Conservation (phyloP, 2,113 vertebrate genomes). For the Oxygymnocypris stewartii region DNA sequence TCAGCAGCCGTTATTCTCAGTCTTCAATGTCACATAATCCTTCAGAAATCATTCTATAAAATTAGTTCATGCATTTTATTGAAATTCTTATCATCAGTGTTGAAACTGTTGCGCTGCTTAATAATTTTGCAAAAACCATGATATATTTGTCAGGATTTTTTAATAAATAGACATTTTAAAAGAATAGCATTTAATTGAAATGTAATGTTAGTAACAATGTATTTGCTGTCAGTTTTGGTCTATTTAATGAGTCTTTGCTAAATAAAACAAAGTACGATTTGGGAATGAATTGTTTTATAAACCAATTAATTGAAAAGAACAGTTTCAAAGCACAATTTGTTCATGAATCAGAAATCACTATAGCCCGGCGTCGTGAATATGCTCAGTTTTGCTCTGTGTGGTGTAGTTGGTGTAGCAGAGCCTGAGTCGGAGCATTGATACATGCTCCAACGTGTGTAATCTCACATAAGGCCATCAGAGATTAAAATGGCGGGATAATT, state of each 20-base stretch:
- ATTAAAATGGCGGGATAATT: constrained; percentile 60
- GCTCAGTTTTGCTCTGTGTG: constrained; percentile 40
- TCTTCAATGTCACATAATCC: not conserved
- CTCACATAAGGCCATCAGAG: constrained; percentile 56
- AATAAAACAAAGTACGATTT: not conserved
- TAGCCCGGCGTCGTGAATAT: constrained; percentile 30
- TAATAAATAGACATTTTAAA: not conserved
- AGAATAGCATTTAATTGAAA: not conserved
- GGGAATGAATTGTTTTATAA: not conserved
- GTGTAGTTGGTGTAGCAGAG: constrained; percentile 20
- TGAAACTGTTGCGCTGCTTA: not conserved
- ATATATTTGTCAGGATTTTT: not conserved
- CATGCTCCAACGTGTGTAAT: constrained; percentile 49
- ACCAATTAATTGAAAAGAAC: not conserved
- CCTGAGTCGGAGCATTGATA: constrained; percentile 12
- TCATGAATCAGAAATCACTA: constrained; percentile 9
- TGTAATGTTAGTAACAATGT: not conserved
- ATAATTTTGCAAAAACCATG: not conserved
- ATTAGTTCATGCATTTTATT: not conserved
- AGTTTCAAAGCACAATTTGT: not conserved
- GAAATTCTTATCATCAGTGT: not conserved
- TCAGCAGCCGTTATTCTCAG: not conserved
- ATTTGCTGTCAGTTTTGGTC: not conserved
- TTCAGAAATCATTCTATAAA: not conserved
- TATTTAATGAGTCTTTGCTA: not conserved